Base-by-base conservation (phyloP, 2,797 vertebrate species). In the Lagodon rhomboides region DNA sequence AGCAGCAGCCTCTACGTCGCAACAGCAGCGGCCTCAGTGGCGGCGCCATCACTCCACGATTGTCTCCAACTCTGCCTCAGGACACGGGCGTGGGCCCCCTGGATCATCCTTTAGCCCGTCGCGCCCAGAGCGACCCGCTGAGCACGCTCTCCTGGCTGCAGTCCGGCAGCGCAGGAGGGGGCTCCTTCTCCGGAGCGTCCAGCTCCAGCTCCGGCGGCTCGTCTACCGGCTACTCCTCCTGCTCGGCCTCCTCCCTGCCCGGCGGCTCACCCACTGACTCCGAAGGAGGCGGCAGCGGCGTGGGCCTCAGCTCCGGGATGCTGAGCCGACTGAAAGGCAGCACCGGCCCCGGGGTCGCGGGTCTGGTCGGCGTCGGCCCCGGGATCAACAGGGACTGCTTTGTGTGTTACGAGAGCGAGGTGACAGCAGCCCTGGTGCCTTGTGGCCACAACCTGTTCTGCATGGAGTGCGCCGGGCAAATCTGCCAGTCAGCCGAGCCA, bases 381-480 rank as follows among this genome's bases (percentile, higher is more conserved):
- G 90, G 85, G 1, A 86, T 92, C 84, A 93, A 91, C 92, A 94
- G 97, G 22, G 98, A 99, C 94, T 99, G 98, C 89, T 97, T 97
- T 75, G 97, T 99, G 83, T 99, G 98, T 64, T 97, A 97, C 0
- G 98, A 99, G 92, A 98, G 97, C 18, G 97, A 98, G 94, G 98
- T 97, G 80, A 98, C 97, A 0, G 98, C 98, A 0, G 98, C 97
- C 0, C 89, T 99, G 68, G 97, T 99, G 85, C 98, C 98, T 71
- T 99, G 98, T 6, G 98, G 98, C 79, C 98, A 99, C 95, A 99
- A 99, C 93, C 97, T 99, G 73, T 99, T 99, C 95, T 99, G 98
- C 95, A 99, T 99, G 98, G 98, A 99, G 88, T 99, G 98, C 0
- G 98, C 98, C 0, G 96, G 97, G 75, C 97, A 97, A 78, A 99